Conservation (phyloP, 2,888 invertebrate genomes). For the Plebejus argus region DNA sequence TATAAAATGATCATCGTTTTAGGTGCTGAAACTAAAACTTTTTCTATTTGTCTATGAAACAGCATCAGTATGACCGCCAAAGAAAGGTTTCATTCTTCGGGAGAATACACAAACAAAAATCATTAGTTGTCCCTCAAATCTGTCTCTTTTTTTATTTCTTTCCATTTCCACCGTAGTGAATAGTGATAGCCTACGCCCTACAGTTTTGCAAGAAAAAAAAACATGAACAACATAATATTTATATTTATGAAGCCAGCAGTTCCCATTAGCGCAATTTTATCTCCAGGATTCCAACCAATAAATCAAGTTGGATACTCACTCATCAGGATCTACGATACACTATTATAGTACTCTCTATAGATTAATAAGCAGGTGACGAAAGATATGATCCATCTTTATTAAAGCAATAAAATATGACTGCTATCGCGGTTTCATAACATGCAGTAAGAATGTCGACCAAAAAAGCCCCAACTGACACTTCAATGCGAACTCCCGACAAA, state of each 20-base stretch:
- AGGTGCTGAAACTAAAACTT: not conserved
- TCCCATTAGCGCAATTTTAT: not conserved
- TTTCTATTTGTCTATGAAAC: not conserved
- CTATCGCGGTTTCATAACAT: slow-evolving; percentile 24
- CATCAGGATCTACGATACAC: not conserved
- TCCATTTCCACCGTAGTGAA: too few species aligned
- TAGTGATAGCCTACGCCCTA: too few species aligned
- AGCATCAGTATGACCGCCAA: too few species aligned
- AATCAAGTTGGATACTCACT: not conserved
- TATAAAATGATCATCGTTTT: not conserved
- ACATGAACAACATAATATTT: not conserved
- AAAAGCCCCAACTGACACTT: slow-evolving; percentile 39
- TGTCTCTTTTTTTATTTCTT: too few species aligned
- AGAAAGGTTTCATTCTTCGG: too few species aligned
- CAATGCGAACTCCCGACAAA: slow-evolving; percentile 39
- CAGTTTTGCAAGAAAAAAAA: too few species aligned
- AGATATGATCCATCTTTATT: not conserved
- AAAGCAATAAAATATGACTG: slow-evolving; percentile 13
- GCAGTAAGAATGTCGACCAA: slow-evolving; percentile 30
- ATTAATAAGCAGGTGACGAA: not conserved
- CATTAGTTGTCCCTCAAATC: too few species aligned
- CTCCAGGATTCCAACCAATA: not conserved
- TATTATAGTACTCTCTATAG: not conserved
- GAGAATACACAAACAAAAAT: too few species aligned
- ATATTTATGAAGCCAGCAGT: not conserved